Evolutionary conservation across 2,888 invertebrate genomes (phyloP).

Genomic region (Pinctada fucata): DNA sequence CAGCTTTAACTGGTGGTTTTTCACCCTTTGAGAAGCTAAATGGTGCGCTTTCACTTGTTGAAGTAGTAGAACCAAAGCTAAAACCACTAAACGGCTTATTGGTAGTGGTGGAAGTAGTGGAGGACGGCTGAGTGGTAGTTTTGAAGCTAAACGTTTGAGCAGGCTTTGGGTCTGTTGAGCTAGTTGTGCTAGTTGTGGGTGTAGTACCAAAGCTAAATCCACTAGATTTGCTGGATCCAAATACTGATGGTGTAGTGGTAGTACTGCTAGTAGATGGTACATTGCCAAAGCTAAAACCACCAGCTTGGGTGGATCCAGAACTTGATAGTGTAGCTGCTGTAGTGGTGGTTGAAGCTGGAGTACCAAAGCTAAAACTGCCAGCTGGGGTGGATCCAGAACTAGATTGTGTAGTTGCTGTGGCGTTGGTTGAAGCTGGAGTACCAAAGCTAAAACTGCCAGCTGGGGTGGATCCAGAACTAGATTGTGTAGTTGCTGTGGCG

Average conservation of each 20-base stretch:
- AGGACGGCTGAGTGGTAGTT: neutral
- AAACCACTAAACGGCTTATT: neutral
- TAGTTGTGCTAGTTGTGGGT: neutral
- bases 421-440: conserved; percentile 12
- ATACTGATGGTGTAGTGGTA: neutral
- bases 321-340: conserved; percentile 11
- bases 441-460: too few species aligned
- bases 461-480: conserved; percentile 10
- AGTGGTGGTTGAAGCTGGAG: neutral
- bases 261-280: neutral
- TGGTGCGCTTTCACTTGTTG: neutral
- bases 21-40: neutral
- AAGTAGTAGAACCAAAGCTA: neutral
- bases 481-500: neutral
- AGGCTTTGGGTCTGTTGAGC: neutral
- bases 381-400: conserved; percentile 30
- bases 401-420: conserved; percentile 30
- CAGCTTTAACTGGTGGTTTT: neutral
- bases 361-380: conserved; percentile 37
- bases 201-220: conserved; percentile 7
- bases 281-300: conserved; percentile 50
- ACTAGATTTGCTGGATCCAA: neutral
- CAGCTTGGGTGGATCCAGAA: conserved; percentile 1
- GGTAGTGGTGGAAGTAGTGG: neutral
- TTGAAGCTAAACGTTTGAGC: neutral